Percentiles rank a stretch among this genome's conserved stretches.
These are phyloP conservation scores for Electrona antarctica DNA, from an alignment of 2,113 vertebrate genomes.

Conservation along the genomic window DNA sequence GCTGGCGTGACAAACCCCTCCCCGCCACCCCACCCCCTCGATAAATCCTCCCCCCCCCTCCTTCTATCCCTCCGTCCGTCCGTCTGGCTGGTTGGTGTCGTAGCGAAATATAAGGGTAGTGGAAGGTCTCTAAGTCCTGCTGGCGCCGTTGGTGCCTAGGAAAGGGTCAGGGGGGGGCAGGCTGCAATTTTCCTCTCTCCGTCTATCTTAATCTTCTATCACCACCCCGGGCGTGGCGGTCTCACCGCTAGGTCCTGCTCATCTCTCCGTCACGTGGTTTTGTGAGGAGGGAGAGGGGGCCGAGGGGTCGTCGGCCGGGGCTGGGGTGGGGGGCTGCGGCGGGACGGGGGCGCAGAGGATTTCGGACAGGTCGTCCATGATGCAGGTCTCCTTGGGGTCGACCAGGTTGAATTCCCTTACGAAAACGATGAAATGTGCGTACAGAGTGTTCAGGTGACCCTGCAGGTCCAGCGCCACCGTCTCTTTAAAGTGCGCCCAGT, in stretches of 20 bases:
- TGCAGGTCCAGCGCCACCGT: conserved; percentile 95
- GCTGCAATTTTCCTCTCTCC: conserved; percentile 55
- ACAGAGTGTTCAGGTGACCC: conserved; percentile 97
- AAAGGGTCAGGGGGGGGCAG: conserved; percentile 47
- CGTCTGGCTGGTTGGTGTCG: conserved; percentile 61
- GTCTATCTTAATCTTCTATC: conserved; percentile 58
- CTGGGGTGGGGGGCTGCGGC: conserved; percentile 38
- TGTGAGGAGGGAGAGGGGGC: conserved; percentile 84
- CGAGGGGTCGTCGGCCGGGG: conserved; percentile 49
- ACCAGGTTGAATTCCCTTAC: conserved; percentile 98
- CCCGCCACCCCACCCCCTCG: conserved; percentile 42
- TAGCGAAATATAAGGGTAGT: conserved; percentile 69
- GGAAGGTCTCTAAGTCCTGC: conserved; percentile 75
- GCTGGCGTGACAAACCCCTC: conserved; percentile 75
- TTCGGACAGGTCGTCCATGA: conserved; percentile 98
- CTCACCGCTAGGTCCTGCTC: conserved; percentile 87
- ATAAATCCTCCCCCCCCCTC: conserved; percentile 24
- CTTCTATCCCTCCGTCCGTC: conserved; percentile 41
- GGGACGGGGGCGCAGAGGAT: conserved; percentile 86
- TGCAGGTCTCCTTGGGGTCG: conserved; percentile 96
- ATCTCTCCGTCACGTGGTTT: conserved; percentile 98
- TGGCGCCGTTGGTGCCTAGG: conserved; percentile 46
- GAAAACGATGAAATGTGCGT: conserved; percentile 97
- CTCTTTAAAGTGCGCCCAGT: conserved; percentile 98
- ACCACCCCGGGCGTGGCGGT: conserved; percentile 76